Evolutionary conservation across 2,888 invertebrate genomes (phyloP).

Genomic region (Candidula unifasciata): DNA sequence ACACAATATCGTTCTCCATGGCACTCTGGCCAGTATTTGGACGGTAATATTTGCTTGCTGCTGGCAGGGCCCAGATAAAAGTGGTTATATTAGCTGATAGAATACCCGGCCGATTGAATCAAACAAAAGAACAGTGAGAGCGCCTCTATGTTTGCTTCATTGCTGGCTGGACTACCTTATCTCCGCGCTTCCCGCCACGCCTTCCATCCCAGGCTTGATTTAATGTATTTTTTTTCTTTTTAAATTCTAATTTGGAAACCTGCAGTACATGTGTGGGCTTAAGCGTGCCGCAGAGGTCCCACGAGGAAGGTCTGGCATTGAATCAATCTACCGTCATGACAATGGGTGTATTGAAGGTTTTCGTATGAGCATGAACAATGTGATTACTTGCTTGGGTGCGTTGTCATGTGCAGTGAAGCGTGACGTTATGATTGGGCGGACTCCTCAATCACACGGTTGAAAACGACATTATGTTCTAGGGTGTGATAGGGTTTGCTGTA

Average conservation of each 20-base stretch:
- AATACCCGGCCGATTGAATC: too few species aligned
- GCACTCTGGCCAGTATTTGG: background rate
- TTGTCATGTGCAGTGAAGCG: too few species aligned
- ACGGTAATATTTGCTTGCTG: conserved; percentile 13
- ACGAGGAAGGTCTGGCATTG: background rate
- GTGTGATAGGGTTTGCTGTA: too few species aligned
- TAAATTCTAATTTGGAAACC: background rate
- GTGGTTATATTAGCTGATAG: background rate
- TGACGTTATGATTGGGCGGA: too few species aligned
- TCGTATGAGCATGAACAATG: background rate
- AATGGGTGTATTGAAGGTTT: background rate
- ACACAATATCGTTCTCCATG: background rate
- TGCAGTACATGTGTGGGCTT: background rate
- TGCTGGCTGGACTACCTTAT: too few species aligned
- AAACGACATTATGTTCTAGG: too few species aligned
- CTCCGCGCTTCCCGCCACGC: too few species aligned
- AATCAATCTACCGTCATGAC: background rate
- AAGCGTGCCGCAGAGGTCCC: background rate
- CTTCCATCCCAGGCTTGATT: too few species aligned
- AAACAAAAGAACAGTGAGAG: too few species aligned
- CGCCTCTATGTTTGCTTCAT: too few species aligned
- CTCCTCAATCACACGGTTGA: too few species aligned
- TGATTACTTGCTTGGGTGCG: background rate
- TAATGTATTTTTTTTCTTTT: too few species aligned
- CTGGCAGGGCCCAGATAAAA: background rate